Conservation (phyloP, 2,888 invertebrate species). For the Sisyra nigra region DNA sequence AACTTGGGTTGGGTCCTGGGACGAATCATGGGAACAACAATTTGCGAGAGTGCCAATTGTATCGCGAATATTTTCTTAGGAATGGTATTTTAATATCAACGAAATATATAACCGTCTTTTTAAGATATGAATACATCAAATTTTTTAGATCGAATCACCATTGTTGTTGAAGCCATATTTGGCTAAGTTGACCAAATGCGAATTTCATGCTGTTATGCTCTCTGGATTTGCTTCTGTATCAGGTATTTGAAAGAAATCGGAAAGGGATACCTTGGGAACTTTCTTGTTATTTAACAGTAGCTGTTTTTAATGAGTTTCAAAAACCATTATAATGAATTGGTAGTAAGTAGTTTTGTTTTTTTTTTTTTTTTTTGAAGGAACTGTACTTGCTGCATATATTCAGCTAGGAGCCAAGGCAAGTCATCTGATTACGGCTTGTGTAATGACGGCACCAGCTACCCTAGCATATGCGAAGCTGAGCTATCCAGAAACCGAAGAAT, state of each 20-base stretch:
- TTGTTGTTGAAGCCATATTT: slow-evolving; percentile 79
- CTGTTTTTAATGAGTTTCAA: no score
- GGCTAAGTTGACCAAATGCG: slow-evolving; percentile 66
- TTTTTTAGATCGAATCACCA: slow-evolving; percentile 73
- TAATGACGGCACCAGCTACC: slow-evolving; percentile 94
- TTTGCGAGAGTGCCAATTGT: slow-evolving; percentile 85
- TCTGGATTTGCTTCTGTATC: slow-evolving; percentile 93
- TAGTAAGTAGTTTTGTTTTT: no score
- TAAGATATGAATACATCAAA: no score
- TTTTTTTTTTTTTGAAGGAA: no score
- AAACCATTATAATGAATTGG: no score
- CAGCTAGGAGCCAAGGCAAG: slow-evolving; percentile 75
- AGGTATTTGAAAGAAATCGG: slow-evolving; percentile 28
- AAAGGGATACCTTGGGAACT: no score
- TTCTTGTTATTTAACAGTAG: no score
- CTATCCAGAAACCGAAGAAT: slow-evolving; percentile 78
- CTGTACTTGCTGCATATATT: slow-evolving; percentile 86
- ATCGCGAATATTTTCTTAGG: slow-evolving; percentile 92
- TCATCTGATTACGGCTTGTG: slow-evolving; percentile 80
- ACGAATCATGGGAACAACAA: slow-evolving; percentile 64
- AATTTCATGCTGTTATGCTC: slow-evolving; percentile 84
- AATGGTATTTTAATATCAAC: slow-evolving; percentile 38
- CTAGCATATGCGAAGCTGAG: slow-evolving; percentile 79
- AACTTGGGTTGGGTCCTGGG: slow-evolving; percentile 68
- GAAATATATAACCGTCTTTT: no score